Evolutionary conservation across 23 tunicate species (phyloP), one percentile per base, ranked within the genome.

Genomic region (Ciona savignyi): DNA sequence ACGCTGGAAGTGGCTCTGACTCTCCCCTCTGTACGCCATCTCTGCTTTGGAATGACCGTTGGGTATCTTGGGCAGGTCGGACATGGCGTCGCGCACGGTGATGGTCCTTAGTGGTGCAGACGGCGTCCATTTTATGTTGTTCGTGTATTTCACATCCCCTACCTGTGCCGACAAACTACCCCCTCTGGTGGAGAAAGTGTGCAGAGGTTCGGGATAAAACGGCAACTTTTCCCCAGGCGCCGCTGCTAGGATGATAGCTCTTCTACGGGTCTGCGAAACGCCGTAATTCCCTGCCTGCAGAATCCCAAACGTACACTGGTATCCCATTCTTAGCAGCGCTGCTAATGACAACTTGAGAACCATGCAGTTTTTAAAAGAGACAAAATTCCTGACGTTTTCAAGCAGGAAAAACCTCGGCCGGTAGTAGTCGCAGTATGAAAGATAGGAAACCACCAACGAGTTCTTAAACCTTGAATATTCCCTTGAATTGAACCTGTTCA

Each of bases 201-300:
- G 96, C 29, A 88, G 77, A 24, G 96, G 96, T 49, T 88, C 96
- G 9, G 97, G 97, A 63, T 75, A 91, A 9, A 80, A 74, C 28
- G 97, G 97, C 1, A 91, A 60, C 35, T 76, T 65, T 65, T 91
- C 97, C 15, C 91, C 91, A 22, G 97, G 97, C 2, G 97, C 91
- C 15, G 97, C 86, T 34, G 97, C 97, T 0, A 91, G 62, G 2
- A 91, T 84, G 31, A 91, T 91, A 2, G 91, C 97, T 23, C 97
- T 63, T 0, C 91, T 86, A 21, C 97, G 66, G 30, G 91, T 85
- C 51, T 91, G 97, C 0, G 97, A 83, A 20, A 81, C 91, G 0
- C 97, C 97, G 35, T 91, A 91, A 66, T 91, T 91, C 23, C 97
- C 97, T 6, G 97, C 97, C 60, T 91, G 90, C 48, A 91, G 60